Evolutionary conservation across 2,113 vertebrate species (phyloP).

Genomic region (Cavia porcellus): DNA sequence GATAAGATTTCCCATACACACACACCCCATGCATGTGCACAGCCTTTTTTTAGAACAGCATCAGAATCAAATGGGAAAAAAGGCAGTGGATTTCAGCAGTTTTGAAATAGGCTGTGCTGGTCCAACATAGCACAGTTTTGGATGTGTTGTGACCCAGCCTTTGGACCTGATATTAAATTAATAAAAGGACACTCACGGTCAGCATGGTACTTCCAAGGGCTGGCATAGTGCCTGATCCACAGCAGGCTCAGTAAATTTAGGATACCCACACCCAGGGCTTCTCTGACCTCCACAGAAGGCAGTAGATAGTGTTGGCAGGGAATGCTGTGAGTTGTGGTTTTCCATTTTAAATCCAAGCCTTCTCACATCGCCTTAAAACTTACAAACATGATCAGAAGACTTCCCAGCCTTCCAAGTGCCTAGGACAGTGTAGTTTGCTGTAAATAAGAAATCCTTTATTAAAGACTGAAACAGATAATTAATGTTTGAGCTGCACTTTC

Average conservation of each 20-base stretch:
- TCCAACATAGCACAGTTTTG: not conserved
- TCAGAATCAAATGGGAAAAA: constrained; percentile 56
- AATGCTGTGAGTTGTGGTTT: constrained; percentile 25
- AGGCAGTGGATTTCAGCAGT: constrained; percentile 13
- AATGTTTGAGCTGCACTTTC: not conserved
- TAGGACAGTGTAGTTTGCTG: not conserved
- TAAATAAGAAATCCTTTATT: not conserved
- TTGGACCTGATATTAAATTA: constrained; percentile 1
- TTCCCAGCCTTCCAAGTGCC: not conserved
- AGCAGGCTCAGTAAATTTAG: not conserved
- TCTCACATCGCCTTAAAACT: constrained; percentile 29
- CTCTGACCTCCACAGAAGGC: constrained; percentile 28
- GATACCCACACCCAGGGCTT: constrained; percentile 19
- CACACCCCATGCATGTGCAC: not conserved
- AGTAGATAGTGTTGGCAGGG: not conserved
- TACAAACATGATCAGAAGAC: not conserved
- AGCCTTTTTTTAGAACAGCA: not conserved
- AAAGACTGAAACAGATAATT: constrained; percentile 13
- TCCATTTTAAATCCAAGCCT: constrained; percentile 15
- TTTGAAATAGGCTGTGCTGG: not conserved
- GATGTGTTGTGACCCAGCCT: not conserved
- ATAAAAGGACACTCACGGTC: too few species aligned
- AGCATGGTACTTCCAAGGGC: not conserved
- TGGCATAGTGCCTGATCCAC: not conserved
- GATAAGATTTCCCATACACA: constrained; percentile 46